Percentiles rank a stretch among this genome's conserved stretches.
phyloP scores from a whole-genome alignment of 2,888 invertebrate genomes.

The Cephus pulcher region DNA sequence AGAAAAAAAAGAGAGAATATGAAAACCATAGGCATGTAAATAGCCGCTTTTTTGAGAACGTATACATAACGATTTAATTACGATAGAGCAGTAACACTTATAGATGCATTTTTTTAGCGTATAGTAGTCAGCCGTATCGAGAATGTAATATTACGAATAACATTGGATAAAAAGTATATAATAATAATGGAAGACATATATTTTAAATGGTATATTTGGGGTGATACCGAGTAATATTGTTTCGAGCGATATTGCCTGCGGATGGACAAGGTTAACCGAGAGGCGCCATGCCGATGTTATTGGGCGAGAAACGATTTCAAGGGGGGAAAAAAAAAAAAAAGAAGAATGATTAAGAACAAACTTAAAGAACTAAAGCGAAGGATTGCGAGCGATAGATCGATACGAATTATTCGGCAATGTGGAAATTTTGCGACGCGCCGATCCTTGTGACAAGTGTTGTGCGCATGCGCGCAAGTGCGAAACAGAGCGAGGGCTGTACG shows the following conservation, averaged over 20 bases:
- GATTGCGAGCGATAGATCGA: background rate
- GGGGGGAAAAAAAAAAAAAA: slow-evolving; percentile 10
- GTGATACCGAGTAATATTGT: slow-evolving; percentile 44
- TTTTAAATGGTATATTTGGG: slow-evolving; percentile 57
- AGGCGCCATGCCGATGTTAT: too few species aligned
- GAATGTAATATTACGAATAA: slow-evolving; percentile 58
- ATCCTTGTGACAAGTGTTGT: slow-evolving; percentile 24
- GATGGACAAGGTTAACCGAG: too few species aligned
- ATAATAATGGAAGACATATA: slow-evolving; percentile 47
- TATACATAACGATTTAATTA: slow-evolving; percentile 25
- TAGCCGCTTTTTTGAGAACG: slow-evolving; percentile 46
- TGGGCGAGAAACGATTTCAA: too few species aligned
- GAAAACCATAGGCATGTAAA: slow-evolving; percentile 38
- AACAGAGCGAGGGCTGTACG: slow-evolving; percentile 31
- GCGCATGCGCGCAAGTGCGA: slow-evolving; percentile 32
- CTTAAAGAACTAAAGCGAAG: background rate
- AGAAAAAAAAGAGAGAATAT: slow-evolving; percentile 19
- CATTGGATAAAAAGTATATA: slow-evolving; percentile 49
- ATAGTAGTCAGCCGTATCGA: slow-evolving; percentile 59
- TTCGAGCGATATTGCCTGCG: slow-evolving; percentile 29
- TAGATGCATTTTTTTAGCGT: slow-evolving; percentile 36
- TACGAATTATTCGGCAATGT: too few species aligned
- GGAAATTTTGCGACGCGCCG: too few species aligned
- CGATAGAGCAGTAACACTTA: slow-evolving; percentile 28
- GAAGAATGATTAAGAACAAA: slow-evolving; percentile 3